Conservation (phyloP, 2,797 vertebrate genomes). For the Clarias pachynema region DNA sequence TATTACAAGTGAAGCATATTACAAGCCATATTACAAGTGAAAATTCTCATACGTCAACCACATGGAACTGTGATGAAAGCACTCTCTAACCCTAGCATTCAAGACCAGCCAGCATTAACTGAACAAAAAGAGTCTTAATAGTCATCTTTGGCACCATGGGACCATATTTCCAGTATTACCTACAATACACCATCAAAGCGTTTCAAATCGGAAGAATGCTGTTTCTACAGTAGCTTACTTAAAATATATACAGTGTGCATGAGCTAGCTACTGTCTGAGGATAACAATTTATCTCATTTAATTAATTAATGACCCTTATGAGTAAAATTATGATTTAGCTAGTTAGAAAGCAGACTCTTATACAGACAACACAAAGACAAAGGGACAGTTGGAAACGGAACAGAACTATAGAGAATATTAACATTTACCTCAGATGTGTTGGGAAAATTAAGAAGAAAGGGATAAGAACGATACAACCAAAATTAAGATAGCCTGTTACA, state of each 20-base stretch:
- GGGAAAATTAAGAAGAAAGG: neutral
- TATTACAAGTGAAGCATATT: constrained; percentile 36
- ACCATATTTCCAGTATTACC: neutral
- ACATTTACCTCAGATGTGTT: neutral
- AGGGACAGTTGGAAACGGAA: neutral
- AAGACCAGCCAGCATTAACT: neutral
- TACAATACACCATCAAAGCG: neutral
- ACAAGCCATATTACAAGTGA: constrained; percentile 39
- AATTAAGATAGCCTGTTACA: neutral
- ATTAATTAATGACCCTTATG: no score
- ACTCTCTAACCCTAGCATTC: neutral
- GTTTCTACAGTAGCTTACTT: neutral
- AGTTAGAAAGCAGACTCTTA: neutral
- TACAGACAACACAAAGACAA: neutral
- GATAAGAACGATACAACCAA: neutral
- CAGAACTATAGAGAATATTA: neutral
- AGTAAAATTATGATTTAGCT: neutral
- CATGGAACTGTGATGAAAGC: neutral
- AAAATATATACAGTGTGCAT: neutral
- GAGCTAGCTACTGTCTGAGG: neutral
- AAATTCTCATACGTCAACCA: constrained; percentile 14
- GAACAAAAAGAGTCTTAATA: neutral
- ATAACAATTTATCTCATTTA: neutral
- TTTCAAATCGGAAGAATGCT: neutral
- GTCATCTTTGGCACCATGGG: neutral